Percentiles rank a stretch among this genome's conserved stretches.
Conservation (phyloP, 2,797 vertebrate genomes). For the Hirundo rustica region DNA sequence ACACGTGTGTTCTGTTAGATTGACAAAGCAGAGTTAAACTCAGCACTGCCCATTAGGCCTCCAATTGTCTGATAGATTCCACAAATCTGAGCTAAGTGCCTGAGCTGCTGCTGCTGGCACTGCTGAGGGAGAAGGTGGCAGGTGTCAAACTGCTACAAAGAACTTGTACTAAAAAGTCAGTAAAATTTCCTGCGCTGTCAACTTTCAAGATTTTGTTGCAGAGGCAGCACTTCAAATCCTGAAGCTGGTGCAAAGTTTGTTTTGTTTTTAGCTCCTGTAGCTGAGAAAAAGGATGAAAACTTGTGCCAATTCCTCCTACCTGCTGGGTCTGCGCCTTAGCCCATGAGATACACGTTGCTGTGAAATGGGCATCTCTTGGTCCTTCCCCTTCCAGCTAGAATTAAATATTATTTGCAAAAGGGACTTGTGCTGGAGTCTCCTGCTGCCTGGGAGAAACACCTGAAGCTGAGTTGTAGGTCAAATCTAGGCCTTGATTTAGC, state of each 20-base stretch:
- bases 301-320: neutral
- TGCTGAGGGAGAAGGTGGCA: neutral
- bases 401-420: neutral
- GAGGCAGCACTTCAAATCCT: neutral
- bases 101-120: neutral
- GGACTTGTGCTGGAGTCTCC: neutral
- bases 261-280: neutral
- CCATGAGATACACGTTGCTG: fast-evolving
- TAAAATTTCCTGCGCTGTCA: neutral
- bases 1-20: neutral
- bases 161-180: neutral
- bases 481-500: neutral
- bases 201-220: neutral
- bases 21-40: neutral
- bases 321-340: neutral
- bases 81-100: neutral
- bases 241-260: neutral
- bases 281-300: neutral
- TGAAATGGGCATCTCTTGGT: neutral
- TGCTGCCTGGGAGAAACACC: neutral
- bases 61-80: neutral
- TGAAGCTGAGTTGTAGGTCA: neutral
- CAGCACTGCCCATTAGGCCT: neutral
- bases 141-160: neutral
- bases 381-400: neutral